Conservation (phyloP, 2,888 invertebrate genomes). For the Pyralis farinalis region DNA sequence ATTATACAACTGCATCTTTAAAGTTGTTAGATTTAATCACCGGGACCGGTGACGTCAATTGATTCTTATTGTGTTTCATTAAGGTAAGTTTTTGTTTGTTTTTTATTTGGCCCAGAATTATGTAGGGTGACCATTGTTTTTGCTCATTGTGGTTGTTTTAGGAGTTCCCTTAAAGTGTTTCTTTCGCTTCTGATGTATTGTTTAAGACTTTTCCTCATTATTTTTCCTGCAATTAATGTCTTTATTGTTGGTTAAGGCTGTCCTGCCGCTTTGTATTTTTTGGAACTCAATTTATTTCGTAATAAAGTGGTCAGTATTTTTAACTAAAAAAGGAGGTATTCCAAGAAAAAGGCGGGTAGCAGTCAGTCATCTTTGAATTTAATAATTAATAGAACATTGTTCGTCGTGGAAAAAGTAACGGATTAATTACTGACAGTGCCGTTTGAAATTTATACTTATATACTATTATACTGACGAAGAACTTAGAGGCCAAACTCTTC, state of each 20-base stretch:
- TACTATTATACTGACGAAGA: no score
- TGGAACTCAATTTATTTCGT: conserved; percentile 1
- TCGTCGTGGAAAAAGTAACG: no score
- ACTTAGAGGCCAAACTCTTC: no score
- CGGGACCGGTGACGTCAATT: conserved; percentile 2
- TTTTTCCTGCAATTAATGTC: conserved; percentile 14
- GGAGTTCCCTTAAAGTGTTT: conserved; percentile 28
- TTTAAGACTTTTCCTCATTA: conserved; percentile 11
- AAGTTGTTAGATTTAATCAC: neutral
- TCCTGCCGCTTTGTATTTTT: neutral
- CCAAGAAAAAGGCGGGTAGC: no score
- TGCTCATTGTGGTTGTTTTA: conserved; percentile 36
- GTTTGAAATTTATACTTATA: no score
- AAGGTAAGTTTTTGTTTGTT: conserved; percentile 21
- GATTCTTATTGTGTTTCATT: conserved; percentile 22
- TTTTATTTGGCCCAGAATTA: conserved; percentile 22
- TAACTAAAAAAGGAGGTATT: no score
- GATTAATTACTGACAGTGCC: no score
- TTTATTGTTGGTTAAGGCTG: neutral
- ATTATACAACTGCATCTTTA: neutral
- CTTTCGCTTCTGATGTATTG: conserved; percentile 17
- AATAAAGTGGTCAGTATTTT: neutral
- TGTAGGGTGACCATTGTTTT: conserved; percentile 37
- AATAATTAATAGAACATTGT: no score
- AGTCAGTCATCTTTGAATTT: no score